Evolutionary conservation across 2,888 invertebrate genomes (phyloP).

Genomic region (Antheraea yamamai): DNA sequence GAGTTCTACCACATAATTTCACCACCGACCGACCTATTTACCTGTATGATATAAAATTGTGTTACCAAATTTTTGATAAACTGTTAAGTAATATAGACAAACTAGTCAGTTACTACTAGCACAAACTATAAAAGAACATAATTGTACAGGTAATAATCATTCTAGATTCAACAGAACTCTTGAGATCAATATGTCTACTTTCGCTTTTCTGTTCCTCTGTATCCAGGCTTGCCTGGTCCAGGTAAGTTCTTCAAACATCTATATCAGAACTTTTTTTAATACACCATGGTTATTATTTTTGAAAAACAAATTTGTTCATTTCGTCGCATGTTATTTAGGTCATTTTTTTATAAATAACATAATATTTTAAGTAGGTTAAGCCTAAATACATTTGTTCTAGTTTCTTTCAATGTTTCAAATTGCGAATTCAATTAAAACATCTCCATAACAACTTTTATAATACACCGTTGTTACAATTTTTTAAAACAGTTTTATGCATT

Average conservation of each 20-base stretch:
- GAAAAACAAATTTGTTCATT: no score
- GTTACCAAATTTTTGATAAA: not conserved
- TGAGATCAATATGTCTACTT: conserved; percentile 28
- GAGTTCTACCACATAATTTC: not conserved
- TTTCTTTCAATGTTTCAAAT: no score
- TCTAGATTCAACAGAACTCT: conserved; percentile 13
- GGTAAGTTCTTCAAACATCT: conserved; percentile 12
- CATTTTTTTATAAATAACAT: no score
- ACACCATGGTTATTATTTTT: no score
- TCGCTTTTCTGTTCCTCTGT: conserved; percentile 30
- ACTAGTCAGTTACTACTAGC: not conserved
- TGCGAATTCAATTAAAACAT: no score
- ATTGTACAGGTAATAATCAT: conserved; percentile 12
- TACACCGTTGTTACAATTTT: no score
- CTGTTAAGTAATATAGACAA: not conserved
- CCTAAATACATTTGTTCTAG: no score
- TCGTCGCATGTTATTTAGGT: no score
- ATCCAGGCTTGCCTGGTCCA: conserved; percentile 30
- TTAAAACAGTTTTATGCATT: no score
- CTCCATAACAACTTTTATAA: no score
- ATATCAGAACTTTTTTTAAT: no score
- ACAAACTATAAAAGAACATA: conserved; percentile 4
- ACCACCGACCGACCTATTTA: conserved; percentile 8
- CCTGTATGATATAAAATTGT: not conserved
- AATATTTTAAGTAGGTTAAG: no score